phyloP scores from a whole-genome alignment of 1,140 invertebrate genomes.

The Drosophila bifasciata region DNA sequence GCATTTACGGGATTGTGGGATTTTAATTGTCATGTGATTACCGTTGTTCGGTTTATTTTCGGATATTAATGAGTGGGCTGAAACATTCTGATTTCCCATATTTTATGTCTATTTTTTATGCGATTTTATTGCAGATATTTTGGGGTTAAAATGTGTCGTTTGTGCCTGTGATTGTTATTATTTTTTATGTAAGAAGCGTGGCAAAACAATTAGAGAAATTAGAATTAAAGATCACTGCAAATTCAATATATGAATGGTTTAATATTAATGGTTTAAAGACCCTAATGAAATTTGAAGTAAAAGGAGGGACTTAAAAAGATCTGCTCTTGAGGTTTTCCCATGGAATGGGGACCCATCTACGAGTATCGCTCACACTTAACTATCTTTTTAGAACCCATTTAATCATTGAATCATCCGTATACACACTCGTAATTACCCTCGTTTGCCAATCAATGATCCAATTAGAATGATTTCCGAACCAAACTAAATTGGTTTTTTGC shows the following conservation, averaged over 20 bases:
- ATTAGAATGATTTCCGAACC: constrained; percentile 1
- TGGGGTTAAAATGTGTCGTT: constrained; percentile 22
- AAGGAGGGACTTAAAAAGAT: no score
- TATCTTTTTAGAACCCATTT: not conserved
- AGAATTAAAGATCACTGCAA: no score
- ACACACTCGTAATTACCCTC: constrained; percentile 20
- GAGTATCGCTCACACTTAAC: no score
- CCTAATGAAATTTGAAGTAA: no score
- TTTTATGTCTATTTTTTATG: constrained; percentile 69
- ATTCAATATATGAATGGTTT: no score
- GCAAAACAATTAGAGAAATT: not conserved
- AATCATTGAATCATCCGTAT: not conserved
- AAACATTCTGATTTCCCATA: constrained; percentile 10
- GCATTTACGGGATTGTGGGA: constrained; percentile 59
- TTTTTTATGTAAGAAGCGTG: constrained; percentile 56
- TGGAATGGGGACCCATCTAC: not conserved
- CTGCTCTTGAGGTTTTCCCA: no score
- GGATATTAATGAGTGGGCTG: constrained; percentile 72
- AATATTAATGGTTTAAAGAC: no score
- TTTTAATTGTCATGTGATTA: constrained; percentile 61
- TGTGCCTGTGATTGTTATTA: constrained; percentile 4
- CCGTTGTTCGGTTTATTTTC: constrained; percentile 19
- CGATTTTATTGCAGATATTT: constrained; percentile 31
- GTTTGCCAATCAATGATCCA: constrained; percentile 20
- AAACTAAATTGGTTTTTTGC: constrained; percentile 47